Percentiles rank a stretch among this genome's conserved stretches.
These are phyloP conservation scores for Pasiphila rectangulata DNA, from an alignment of 2,888 invertebrate species.

Conservation along the genomic window DNA sequence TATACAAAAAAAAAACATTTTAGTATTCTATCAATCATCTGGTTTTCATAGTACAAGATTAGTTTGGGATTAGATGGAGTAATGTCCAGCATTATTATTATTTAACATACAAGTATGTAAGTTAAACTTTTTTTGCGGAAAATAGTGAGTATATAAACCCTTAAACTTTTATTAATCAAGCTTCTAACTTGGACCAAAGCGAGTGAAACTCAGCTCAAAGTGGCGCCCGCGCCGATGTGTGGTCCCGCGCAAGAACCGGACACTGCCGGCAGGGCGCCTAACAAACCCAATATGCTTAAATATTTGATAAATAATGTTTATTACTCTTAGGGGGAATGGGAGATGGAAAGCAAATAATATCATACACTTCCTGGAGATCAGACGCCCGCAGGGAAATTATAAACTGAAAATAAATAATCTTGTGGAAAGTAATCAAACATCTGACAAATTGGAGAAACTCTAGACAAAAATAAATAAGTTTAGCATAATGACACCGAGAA, in stretches of 20 bases:
- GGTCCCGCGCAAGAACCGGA: constrained; percentile 42
- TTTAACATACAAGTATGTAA: neutral
- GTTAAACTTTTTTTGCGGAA: no score
- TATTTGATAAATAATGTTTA: constrained; percentile 45
- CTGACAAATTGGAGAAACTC: neutral
- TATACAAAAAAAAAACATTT: no score
- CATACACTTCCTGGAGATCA: constrained; percentile 22
- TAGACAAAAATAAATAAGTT: neutral
- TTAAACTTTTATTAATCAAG: constrained; percentile 22
- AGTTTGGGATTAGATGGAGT: no score
- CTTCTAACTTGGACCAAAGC: constrained; percentile 21
- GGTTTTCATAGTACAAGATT: no score
- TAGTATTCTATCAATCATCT: no score
- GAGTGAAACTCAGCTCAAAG: constrained; percentile 44
- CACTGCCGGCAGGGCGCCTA: constrained; percentile 48
- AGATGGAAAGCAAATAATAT: constrained; percentile 30
- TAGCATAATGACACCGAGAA: neutral
- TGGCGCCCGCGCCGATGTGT: constrained; percentile 47
- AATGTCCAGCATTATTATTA: no score
- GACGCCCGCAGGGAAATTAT: neutral
- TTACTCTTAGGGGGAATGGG: constrained; percentile 29
- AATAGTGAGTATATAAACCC: no score
- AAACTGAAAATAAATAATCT: neutral
- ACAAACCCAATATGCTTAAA: constrained; percentile 45
- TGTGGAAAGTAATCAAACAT: neutral